These are phyloP conservation scores for Equus przewalskii DNA, from an alignment of 2,113 vertebrate species.

Conservation along the genomic window DNA sequence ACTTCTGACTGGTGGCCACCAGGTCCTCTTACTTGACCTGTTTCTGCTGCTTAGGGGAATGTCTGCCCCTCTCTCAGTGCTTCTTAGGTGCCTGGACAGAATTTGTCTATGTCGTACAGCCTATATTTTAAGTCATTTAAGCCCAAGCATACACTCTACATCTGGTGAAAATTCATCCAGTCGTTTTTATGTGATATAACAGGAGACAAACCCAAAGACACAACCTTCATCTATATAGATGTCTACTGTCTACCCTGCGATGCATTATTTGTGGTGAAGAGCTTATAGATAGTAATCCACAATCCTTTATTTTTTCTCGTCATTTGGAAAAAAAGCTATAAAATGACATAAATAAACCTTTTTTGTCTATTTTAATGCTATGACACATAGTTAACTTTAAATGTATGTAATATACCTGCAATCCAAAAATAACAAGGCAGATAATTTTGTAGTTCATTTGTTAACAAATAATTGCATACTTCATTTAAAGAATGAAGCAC, in stretches of 20 bases:
- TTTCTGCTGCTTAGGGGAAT: background rate
- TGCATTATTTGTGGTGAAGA: background rate
- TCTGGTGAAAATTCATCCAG: background rate
- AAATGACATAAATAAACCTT: constrained; percentile 45
- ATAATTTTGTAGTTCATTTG: background rate
- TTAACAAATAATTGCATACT: constrained; percentile 21
- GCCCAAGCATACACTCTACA: background rate
- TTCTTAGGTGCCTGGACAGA: background rate
- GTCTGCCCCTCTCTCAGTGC: background rate
- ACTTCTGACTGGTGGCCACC: background rate
- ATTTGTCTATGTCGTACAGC: background rate
- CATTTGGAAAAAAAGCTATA: constrained; percentile 30
- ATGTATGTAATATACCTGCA: background rate
- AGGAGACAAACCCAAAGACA: background rate
- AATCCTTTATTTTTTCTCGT: constrained; percentile 26
- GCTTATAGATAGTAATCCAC: background rate
- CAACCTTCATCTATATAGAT: background rate
- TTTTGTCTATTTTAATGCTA: background rate
- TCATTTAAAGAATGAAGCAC: background rate
- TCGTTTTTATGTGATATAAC: background rate
- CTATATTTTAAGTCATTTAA: background rate
- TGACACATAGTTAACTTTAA: background rate
- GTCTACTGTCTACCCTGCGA: background rate
- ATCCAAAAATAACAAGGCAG: background rate
- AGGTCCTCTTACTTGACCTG: background rate